A percentile compares a stretch with the other conserved stretches of the same genome.
phyloP scores from a whole-genome alignment of 2,113 vertebrate species.

The Tympanuchus pallidicinctus region DNA sequence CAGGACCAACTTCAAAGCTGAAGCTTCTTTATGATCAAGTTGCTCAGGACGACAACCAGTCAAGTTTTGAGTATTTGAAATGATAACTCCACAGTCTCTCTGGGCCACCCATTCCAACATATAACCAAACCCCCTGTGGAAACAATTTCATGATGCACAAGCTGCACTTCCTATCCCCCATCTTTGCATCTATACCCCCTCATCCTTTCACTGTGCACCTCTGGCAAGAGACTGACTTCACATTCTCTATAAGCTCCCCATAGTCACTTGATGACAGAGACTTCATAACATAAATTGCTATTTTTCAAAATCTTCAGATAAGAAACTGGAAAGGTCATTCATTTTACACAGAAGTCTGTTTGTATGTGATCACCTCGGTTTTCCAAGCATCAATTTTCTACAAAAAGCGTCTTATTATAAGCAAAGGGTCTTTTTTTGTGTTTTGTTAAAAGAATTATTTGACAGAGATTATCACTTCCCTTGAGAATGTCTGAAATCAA shows the following conservation, averaged over 20 bases:
- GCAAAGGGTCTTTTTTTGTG: neutral
- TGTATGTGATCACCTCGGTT: neutral
- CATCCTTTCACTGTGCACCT: neutral
- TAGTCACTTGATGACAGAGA: neutral
- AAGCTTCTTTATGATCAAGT: neutral
- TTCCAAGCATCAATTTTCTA: neutral
- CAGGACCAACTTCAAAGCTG: neutral
- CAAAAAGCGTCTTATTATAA: neutral
- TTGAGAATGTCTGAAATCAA: neutral
- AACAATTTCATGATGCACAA: neutral
- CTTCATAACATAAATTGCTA: neutral
- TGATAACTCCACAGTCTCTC: neutral
- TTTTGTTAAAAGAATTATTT: neutral
- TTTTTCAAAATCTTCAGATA: neutral
- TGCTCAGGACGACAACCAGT: neutral
- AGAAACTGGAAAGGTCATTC: neutral
- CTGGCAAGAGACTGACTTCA: neutral
- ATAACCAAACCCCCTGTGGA: neutral
- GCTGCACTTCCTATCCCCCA: neutral
- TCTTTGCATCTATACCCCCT: no score
- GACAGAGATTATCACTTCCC: neutral
- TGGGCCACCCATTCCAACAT: neutral
- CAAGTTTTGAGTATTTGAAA: neutral
- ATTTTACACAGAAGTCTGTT: neutral
- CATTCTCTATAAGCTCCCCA: neutral